Base-by-base conservation (phyloP, 2,888 invertebrate genomes). In the Melanchra persicariae region DNA sequence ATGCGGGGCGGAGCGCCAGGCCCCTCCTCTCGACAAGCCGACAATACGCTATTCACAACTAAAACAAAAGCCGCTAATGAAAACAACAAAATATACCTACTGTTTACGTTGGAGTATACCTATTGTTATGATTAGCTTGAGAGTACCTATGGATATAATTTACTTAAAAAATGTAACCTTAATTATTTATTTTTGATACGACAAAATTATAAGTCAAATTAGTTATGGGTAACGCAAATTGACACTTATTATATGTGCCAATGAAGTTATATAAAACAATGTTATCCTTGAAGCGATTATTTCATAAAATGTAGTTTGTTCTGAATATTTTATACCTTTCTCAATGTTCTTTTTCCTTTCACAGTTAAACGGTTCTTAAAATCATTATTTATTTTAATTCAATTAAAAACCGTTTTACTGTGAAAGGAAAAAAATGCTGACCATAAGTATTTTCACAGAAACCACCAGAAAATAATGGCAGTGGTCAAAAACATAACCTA, bases 1-100 rank as follows among this genome's bases (percentile, higher is more conserved):
- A 87, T 65, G 68, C 87, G 89, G 87, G 95, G 95, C 94, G 95
- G 93, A 75, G 90, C 91, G 81, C 71, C 52, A 87, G 52, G 92
- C 93, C 85, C 90, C 95, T 85, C 93, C 95, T 91, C 86, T 58
- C 77, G 80, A 70, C 79, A 72, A 69, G 52, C 67, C 55, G 62
- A 79, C 82, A 76, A 79, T 75, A 69, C 70, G 74, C 85, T 79
- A 85, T 83, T 82, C 84, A 80, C 61, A 47, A 70, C 75, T 86
- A 83, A 85, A 85, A 86, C 86, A 85, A 85, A 85, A 83, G 83
- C 57, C 24, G 62, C 60, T 75, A 78, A 84, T 82, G 73, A 81
- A 82, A 77, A 81, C 81, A 75, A 74, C 40, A 73, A 76, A 81
- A 70, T 70, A 74, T 79, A 83, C 81, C 82, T 85, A 87, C 70